phyloP scores from a whole-genome alignment of 2,113 vertebrate genomes.

The Reinhardtius hippoglossoides region DNA sequence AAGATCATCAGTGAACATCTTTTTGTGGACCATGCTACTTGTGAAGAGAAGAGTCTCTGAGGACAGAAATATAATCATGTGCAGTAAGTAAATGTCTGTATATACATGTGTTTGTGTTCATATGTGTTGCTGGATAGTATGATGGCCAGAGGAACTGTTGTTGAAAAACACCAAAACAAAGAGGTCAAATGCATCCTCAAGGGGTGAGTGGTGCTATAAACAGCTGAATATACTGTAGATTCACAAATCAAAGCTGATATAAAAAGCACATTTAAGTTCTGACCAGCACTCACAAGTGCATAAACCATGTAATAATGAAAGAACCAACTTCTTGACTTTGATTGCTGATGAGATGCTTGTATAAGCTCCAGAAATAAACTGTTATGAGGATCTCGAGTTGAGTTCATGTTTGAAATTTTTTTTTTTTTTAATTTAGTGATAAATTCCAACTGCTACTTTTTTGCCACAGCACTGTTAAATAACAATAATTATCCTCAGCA shows the following conservation, averaged over 20 bases:
- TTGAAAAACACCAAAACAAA: background rate
- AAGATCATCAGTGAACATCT: background rate
- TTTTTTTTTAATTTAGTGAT: background rate
- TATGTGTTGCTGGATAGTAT: background rate
- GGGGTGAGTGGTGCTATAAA: background rate
- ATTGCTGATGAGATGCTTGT: background rate
- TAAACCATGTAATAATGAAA: background rate
- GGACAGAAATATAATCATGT: slow-evolving; percentile 11
- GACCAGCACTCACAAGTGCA: background rate
- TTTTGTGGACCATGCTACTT: background rate
- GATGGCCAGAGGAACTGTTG: background rate
- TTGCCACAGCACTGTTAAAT: background rate
- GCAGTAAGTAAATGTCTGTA: background rate
- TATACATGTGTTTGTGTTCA: background rate
- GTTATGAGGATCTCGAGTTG: background rate
- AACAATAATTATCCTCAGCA: background rate
- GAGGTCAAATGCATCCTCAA: background rate
- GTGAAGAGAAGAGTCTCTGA: background rate
- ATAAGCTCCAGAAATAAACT: background rate
- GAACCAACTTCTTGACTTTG: background rate
- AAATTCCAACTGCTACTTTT: background rate
- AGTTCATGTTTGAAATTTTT: background rate
- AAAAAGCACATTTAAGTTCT: background rate
- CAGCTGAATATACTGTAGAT: too few species aligned
- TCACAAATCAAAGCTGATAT: background rate